These are phyloP conservation scores for Scaptomyza reducta DNA, from an alignment of 2,888 invertebrate genomes.

Conservation along the genomic window DNA sequence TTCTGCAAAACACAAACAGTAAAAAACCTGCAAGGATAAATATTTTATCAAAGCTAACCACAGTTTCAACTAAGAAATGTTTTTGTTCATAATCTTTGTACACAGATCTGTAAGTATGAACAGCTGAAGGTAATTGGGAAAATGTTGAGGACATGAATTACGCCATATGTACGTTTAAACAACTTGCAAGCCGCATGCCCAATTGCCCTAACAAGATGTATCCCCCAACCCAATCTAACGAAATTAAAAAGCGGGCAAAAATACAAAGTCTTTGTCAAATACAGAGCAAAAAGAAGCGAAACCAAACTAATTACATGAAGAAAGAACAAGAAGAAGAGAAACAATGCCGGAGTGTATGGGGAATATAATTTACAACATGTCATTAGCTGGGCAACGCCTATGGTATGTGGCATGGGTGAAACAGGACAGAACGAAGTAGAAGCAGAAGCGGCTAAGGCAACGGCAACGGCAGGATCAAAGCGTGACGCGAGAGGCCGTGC, in stretches of 20 bases:
- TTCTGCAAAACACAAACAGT: neutral
- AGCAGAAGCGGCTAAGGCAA: constrained; percentile 13
- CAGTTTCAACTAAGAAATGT: neutral
- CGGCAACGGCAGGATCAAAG: constrained; percentile 74
- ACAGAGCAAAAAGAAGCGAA: constrained; percentile 25
- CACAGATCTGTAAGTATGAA: neutral
- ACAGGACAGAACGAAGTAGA: constrained; percentile 4
- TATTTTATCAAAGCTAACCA: neutral
- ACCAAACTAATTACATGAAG: constrained; percentile 60
- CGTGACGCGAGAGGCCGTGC: constrained; percentile 65
- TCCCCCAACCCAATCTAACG: neutral
- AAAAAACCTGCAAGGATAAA: no score
- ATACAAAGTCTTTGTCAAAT: constrained; percentile 10
- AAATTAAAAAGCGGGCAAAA: constrained; percentile 2
- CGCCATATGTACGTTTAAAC: neutral
- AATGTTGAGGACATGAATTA: neutral
- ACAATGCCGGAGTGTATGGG: constrained; percentile 20
- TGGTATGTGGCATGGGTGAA: constrained; percentile 45
- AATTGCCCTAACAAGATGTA: constrained; percentile 27
- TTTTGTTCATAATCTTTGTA: neutral
- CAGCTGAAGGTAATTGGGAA: constrained; percentile 18
- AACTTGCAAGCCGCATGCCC: constrained; percentile 1
- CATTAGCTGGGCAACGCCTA: constrained; percentile 78
- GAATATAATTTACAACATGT: constrained; percentile 76
- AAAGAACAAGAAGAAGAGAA: constrained; percentile 23